Evolutionary conservation across 2,888 invertebrate species (phyloP).

Genomic region (Orthonychiurus folsomi): DNA sequence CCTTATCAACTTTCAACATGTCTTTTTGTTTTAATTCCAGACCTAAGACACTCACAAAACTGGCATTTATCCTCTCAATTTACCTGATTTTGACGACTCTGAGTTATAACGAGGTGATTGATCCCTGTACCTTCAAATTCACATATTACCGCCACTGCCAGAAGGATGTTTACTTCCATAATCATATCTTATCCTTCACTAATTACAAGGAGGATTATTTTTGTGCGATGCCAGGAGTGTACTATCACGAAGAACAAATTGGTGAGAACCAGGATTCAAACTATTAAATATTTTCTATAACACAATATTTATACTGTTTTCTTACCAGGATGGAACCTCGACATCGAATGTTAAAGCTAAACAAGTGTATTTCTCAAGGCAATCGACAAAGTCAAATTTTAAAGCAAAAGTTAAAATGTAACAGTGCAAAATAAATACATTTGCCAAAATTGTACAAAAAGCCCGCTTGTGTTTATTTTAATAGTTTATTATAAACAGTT

Average conservation of each 20-base stretch:
- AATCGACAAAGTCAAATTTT: not conserved
- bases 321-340: not conserved
- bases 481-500: too few species aligned
- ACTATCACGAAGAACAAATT: not conserved
- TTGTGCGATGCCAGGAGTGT: not conserved
- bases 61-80: not conserved
- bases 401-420: not conserved
- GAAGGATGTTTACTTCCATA: not conserved
- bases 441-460: too few species aligned
- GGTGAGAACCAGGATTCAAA: too few species aligned
- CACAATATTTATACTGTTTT: not conserved
- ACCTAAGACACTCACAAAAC: not conserved
- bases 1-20: too few species aligned
- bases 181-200: not conserved
- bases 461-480: too few species aligned
- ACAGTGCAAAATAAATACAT: too few species aligned
- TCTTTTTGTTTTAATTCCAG: not conserved
- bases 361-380: too few species aligned
- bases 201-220: not conserved
- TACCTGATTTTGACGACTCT: not conserved
- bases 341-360: not conserved
- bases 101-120: not conserved
- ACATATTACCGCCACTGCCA: not conserved
- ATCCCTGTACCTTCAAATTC: slow-evolving; percentile 1
- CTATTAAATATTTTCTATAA: too few species aligned